phyloP scores from a whole-genome alignment of 1,140 invertebrate genomes.

The Drosophila tristis region DNA sequence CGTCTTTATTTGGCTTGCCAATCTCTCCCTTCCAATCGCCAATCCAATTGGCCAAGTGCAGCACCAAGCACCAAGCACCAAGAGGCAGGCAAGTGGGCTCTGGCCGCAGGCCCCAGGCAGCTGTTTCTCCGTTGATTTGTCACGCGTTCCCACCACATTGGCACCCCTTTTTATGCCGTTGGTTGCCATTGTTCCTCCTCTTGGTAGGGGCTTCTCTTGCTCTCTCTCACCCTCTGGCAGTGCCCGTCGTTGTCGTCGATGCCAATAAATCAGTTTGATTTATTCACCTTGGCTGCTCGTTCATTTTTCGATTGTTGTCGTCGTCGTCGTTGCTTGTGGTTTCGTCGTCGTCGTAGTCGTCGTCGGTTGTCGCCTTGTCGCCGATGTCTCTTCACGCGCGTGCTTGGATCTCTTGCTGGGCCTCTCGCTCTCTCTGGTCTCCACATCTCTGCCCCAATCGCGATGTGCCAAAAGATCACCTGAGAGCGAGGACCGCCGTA shows the following conservation, averaged over 20 bases:
- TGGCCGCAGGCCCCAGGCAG: constrained; percentile 7
- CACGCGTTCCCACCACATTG: constrained; percentile 37
- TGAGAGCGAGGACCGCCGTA: background rate
- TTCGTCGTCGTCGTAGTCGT: constrained; percentile 21
- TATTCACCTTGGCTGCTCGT: constrained; percentile 65
- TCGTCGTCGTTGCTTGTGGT: constrained; percentile 46
- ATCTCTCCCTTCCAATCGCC: background rate
- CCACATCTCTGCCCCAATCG: constrained; percentile 31
- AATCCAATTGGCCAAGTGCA: constrained; percentile 50
- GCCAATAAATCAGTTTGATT: constrained; percentile 81
- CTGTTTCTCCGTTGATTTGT: constrained; percentile 57
- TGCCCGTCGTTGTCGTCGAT: constrained; percentile 54
- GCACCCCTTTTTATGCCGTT: constrained; percentile 17
- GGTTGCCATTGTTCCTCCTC: constrained; percentile 53
- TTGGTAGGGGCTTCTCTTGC: constrained; percentile 36
- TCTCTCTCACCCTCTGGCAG: constrained; percentile 9
- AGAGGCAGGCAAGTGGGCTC: constrained; percentile 34
- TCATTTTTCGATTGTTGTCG: constrained; percentile 67
- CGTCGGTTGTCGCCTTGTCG: constrained; percentile 42
- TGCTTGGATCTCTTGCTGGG: constrained; percentile 54
- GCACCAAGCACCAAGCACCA: constrained; percentile 25
- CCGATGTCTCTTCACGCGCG: constrained; percentile 64
- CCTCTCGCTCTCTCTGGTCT: constrained; percentile 7
- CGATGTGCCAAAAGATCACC: constrained; percentile 52
- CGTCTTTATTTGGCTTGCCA: constrained; percentile 14